A percentile compares a stretch with the other conserved stretches of the same genome.
Conservation (phyloP, 2,888 invertebrate genomes). For the Beris morrisii region DNA sequence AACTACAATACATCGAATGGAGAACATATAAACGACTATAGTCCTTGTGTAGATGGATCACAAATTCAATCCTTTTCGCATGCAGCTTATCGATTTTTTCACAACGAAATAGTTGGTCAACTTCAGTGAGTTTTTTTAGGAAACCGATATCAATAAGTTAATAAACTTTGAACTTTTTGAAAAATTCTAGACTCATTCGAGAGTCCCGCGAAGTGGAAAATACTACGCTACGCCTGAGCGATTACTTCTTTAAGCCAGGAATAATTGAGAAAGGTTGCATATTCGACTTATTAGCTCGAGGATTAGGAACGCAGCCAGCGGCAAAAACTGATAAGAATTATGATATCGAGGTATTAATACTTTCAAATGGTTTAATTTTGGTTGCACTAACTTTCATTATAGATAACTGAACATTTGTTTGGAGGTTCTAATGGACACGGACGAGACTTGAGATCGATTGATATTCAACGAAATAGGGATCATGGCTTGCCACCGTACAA, state of each 20-base stretch:
- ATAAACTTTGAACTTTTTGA: background rate
- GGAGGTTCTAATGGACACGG: constrained; percentile 8
- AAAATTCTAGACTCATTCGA: constrained; percentile 53
- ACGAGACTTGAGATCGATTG: constrained; percentile 8
- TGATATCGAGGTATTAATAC: constrained; percentile 56
- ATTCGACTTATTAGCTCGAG: constrained; percentile 74
- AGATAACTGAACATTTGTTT: constrained; percentile 8
- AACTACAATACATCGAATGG: constrained; percentile 50
- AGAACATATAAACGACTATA: constrained; percentile 58
- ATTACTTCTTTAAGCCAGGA: constrained; percentile 60
- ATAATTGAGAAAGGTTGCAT: constrained; percentile 60
- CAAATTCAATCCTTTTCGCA: constrained; percentile 66
- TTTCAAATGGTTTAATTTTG: background rate
- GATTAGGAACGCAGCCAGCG: constrained; percentile 75
- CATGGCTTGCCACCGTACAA: constrained; percentile 18
- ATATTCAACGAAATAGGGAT: constrained; percentile 20
- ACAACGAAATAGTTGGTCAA: constrained; percentile 61
- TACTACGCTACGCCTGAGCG: constrained; percentile 54
- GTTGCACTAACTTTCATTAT: background rate
- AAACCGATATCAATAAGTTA: too few species aligned
- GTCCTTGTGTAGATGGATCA: constrained; percentile 60
- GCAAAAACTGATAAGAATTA: constrained; percentile 76
- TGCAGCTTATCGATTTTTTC: constrained; percentile 67
- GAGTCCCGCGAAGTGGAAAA: constrained; percentile 56
- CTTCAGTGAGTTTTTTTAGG: constrained; percentile 53